Percentiles rank a stretch among this genome's conserved stretches.
Evolutionary conservation across 2,113 vertebrate species (phyloP).

Genomic region (Nansenia antarctica): DNA sequence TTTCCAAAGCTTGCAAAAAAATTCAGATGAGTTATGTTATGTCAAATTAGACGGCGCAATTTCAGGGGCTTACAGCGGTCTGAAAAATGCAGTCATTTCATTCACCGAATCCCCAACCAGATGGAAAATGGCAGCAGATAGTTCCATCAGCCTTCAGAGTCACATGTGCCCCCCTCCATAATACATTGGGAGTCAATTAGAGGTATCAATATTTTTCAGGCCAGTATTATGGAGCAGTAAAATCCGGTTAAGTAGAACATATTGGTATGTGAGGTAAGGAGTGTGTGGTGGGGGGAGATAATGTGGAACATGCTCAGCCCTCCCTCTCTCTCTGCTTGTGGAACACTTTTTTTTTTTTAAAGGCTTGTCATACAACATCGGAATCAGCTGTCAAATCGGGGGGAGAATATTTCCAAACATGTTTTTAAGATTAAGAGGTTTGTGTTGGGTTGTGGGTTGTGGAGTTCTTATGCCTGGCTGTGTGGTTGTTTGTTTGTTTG

Average conservation of each 20-base stretch:
- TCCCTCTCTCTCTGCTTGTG: constrained; percentile 14
- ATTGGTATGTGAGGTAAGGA: constrained; percentile 42
- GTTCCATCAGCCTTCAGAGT: constrained; percentile 45
- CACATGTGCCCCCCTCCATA: constrained; percentile 47
- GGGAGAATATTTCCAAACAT: constrained; percentile 26
- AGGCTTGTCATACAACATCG: constrained; percentile 27
- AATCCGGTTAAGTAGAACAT: constrained; percentile 55
- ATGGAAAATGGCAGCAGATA: constrained; percentile 46
- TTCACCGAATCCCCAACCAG: constrained; percentile 39
- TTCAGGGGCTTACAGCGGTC: constrained; percentile 40
- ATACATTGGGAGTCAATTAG: constrained; percentile 53
- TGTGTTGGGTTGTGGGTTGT: background rate
- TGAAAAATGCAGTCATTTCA: constrained; percentile 50
- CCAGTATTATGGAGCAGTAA: constrained; percentile 38
- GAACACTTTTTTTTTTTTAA: constrained; percentile 27
- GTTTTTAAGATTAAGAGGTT: constrained; percentile 11
- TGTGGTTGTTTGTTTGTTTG: background rate
- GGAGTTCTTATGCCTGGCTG: too few relatives aligned
- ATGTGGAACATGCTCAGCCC: constrained; percentile 33
- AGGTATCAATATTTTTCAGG: constrained; percentile 47
- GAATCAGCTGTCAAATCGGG: constrained; percentile 39
- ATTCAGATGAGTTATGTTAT: constrained; percentile 40
- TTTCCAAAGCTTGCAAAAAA: constrained; percentile 45
- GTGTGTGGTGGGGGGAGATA: constrained; percentile 33
- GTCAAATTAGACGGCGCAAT: constrained; percentile 50